Base-by-base conservation (phyloP, 1,140 invertebrate genomes). In the Neoseiulus cucumeris region DNA sequence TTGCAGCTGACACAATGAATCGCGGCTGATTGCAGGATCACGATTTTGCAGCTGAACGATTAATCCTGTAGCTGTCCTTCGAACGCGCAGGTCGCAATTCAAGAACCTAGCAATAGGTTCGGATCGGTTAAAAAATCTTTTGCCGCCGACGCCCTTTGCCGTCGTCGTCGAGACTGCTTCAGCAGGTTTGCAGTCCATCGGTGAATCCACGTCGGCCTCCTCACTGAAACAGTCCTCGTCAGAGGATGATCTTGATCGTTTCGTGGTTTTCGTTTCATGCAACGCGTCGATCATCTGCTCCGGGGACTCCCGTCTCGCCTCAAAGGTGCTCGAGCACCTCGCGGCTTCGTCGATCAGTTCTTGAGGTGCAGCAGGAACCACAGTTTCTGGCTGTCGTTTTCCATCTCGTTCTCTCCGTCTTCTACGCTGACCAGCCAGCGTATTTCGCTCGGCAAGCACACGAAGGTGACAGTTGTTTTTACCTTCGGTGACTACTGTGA, bases 1-100 rank as follows among this genome's bases (percentile, higher is more conserved):
- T 25, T 59, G 51, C 51, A 59, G 51, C 22, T 59, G 51, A 33
- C 51, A 59, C 14, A 59, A 25, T 14, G 51, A 59, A 20, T 59
- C 51, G 1, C 51, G 51, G 9, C 22, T 25, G 14, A 17, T 14
- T 25, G 25, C 12, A 25, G 22, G 51, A 59, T 59, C 51, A 18
- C 51, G 25, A 33, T 59, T 59, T 59, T 59, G 51, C 17, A 59
- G 22, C 51, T 59, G 51, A 17, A 59, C 22, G 14, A 59, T 59
- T 5, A 59, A 20, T 1, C 51, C 51, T 17, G 51, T 18, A 1
- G 51, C 17, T n/a, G 51, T 20, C 2, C 51, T 12, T 59, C 51
- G 25, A 17, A 59, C 51, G 4, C 51, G 17, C 17, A 59, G 12
- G 51, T 59, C 51, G 9, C 51, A 59, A 33, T 59, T 25, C 25